Base-by-base conservation (phyloP, 2,113 vertebrate species). In the Urocitellus parryii region DNA sequence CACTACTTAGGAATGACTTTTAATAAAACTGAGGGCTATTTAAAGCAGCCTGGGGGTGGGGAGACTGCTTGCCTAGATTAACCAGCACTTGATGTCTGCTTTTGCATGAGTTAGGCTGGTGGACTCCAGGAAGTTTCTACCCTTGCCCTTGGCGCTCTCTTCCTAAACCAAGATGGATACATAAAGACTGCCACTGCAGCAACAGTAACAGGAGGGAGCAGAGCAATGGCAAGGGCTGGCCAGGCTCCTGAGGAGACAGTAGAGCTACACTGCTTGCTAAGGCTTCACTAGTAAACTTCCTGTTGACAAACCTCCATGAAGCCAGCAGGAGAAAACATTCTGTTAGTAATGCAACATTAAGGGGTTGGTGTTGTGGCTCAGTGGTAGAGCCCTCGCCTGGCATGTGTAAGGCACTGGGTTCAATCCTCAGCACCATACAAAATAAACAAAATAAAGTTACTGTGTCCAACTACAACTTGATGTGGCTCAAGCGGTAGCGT, bases 1-100 rank as follows among this genome's bases (percentile, higher is more conserved):
- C 76, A 84, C 42, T 79, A 84, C 86, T 88, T 51, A 74, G 25
- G 67, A 85, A 90, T 20, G 32, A 82, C 29, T 82, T 97, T 93
- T 94, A 93, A 83, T 63, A 77, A 96, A 88, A 93, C 61, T 61
- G 53, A 96, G 25, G 90, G 51, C 42, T 80, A 95, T n/a, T 88
- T 70, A 87, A 84, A 95, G 87, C 61, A 79, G n/a, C 10, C 78
- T 79, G 29, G 20, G 20, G 7, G 5, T 6, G 74, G 87, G 87
- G 86, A 22, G 27, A 22, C 32, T 18, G 70, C 37, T 93, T 80
- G 42, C 68, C 78, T 91, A 70, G n/a, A 84, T 80, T 73, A 79
- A 80, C 70, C 32, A 80, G 87, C 67, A 76, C 27, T 58, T 77
- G 29, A 51, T 77, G 53, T 53, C 70, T 90, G 70, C 76, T 88